These are phyloP conservation scores for Dryoscopus gambensis DNA, from an alignment of 2,113 vertebrate genomes.

Conservation along the genomic window DNA sequence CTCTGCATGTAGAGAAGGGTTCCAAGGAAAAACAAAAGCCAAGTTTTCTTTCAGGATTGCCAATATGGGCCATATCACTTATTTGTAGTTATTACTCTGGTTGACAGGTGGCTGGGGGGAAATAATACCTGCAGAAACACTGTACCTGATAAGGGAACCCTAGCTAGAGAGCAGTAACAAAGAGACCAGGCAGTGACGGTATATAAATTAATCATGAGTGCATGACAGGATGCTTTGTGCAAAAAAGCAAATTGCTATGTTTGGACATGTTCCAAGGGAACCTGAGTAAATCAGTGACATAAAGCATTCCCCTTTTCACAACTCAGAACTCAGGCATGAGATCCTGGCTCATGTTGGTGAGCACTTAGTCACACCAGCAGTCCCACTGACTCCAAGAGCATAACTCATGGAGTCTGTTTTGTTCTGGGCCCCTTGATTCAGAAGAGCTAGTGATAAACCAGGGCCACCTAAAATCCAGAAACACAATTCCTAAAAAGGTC, in stretches of 20 bases:
- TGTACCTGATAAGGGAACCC: neutral
- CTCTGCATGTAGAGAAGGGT: neutral
- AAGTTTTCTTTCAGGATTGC: neutral
- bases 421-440: neutral
- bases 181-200: neutral
- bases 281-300: conserved; percentile 46
- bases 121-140: neutral
- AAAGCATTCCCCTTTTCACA: conserved; percentile 39
- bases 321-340: neutral
- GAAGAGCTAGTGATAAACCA: conserved; percentile 1
- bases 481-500: neutral
- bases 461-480: neutral
- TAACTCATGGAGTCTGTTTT: conserved; percentile 8
- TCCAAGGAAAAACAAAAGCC: neutral
- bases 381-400: neutral
- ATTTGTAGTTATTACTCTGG: neutral
- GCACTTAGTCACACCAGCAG: conserved; percentile 19
- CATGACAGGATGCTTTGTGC: conserved; percentile 30
- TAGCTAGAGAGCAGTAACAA: neutral
- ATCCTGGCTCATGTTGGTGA: conserved; percentile 25
- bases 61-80: neutral
- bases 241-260: conserved; percentile 29
- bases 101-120: conserved; percentile 2
- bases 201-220: conserved; percentile 13
- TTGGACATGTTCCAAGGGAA: conserved; percentile 8